Percentiles rank a stretch among this genome's conserved stretches.
Conservation (phyloP, 1,140 invertebrate genomes). For the Camponotus pennsylvanicus region DNA sequence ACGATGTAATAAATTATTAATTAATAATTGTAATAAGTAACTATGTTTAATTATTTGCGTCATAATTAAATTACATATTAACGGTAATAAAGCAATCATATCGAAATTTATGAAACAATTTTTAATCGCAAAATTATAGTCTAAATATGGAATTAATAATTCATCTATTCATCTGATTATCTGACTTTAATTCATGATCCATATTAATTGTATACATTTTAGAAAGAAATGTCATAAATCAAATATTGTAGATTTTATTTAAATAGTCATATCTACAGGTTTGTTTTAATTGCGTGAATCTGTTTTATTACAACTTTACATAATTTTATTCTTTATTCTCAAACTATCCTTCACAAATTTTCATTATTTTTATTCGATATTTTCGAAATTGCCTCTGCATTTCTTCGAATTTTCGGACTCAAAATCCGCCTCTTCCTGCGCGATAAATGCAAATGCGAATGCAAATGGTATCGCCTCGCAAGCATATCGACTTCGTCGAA, state of each 20-base stretch:
- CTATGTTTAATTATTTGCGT: not conserved
- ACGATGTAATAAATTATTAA: conserved; percentile 17
- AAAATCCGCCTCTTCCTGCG: not conserved
- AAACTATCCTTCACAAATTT: not conserved
- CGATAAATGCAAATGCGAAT: conserved; percentile 50
- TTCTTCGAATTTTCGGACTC: not conserved
- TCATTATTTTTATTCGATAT: not conserved
- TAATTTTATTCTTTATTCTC: not conserved
- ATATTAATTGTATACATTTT: not conserved
- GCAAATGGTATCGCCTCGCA: conserved; percentile 30
- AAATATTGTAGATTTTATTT: not conserved
- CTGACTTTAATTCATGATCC: not conserved
- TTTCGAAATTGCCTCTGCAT: conserved; percentile 5
- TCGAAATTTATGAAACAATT: conserved; percentile 13
- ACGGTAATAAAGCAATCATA: not conserved
- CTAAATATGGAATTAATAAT: not conserved
- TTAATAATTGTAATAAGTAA: not conserved
- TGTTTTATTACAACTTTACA: not conserved
- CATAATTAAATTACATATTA: conserved; percentile 1
- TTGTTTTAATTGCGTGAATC: not conserved
- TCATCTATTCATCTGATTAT: not conserved
- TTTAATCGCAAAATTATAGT: not conserved
- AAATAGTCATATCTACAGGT: not conserved
- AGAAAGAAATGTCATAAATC: not conserved
- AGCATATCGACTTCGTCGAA: conserved; percentile 23